Base-by-base conservation (phyloP, 2,888 invertebrate genomes). In the Dimorphilus gyrociliatus region DNA sequence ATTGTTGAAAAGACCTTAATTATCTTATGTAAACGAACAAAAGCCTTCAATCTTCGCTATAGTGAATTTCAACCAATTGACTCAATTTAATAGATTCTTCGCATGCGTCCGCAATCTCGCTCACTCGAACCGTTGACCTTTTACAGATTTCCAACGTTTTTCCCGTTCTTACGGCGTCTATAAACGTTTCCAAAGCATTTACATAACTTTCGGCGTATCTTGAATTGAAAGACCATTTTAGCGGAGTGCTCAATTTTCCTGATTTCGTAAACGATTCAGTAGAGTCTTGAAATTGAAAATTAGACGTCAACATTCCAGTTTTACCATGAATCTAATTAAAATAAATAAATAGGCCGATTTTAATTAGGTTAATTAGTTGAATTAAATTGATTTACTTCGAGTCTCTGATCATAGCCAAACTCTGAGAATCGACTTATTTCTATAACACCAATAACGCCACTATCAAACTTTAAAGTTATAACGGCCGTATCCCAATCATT, bases 391-490 rank as follows among this genome's bases (percentile, higher is more conserved):
- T 28, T 30, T 33, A 63, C 64, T 61, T 77, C 76, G 0, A 75
- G 48, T 38, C 76, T 65, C 51, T 75, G 75, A 40, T 76, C 76
- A 44, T 76, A 76, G 2, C 76, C 76, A 45, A 72, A 75, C 8
- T 60, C 58, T 19, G 72, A 69, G 51, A 67, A 69, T 19, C 76
- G 64, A 41, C 72, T 72, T 33, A 73, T 60, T 50, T 77, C 75
- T 25, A 74, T 71, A 29, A 71, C 63, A 3, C 67, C 73, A 16
- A 76, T 52, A 2, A 72, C 67, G 2, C 75, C 75, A 23, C 72
- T 72, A 0, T 72, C 69, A 49, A 72, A 76, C 25, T 71, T 69
- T 21, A 76, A 54, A 3, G 69, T 55, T 29, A 70, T 70, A 2
- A 64, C 70, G 2, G 74, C 71, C 2, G 71, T 72, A 48, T 77